These are phyloP conservation scores for Brachionus manjavacas DNA, from an alignment of 1,140 invertebrate genomes.

Conservation along the genomic window DNA sequence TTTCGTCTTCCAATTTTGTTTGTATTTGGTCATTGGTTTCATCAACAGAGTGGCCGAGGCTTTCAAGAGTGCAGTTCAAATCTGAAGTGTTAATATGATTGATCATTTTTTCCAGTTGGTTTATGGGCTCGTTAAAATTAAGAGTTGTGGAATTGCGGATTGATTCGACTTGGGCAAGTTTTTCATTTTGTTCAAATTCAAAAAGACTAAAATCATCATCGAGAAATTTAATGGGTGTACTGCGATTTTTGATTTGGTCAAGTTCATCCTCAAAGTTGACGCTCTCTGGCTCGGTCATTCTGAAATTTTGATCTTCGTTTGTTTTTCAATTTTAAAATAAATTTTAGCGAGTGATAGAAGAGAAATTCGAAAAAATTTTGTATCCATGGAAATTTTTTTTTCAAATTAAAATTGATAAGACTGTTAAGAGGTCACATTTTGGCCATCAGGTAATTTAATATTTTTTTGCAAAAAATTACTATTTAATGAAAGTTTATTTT, in stretches of 20 bases:
- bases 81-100: neutral
- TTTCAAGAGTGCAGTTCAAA: neutral
- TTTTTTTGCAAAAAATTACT: neutral
- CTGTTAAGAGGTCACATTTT: neutral
- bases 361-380: neutral
- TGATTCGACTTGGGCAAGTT: neutral
- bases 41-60: neutral
- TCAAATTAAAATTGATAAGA: neutral
- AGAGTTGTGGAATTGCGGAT: neutral
- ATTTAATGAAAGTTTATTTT: neutral
- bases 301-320: neutral
- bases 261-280: neutral
- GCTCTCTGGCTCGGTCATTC: neutral
- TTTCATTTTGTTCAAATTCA: conserved; percentile 6
- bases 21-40: neutral
- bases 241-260: neutral
- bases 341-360: neutral
- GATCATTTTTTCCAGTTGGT: conserved; percentile 14
- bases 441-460: neutral
- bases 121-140: neutral
- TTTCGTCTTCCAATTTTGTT: neutral
- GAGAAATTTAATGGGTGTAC: conserved; percentile 10
- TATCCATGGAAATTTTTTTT: neutral
- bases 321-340: neutral
- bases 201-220: neutral